Base-by-base conservation (phyloP, 2,888 invertebrate genomes). In the Drosophila trichaetosa region DNA sequence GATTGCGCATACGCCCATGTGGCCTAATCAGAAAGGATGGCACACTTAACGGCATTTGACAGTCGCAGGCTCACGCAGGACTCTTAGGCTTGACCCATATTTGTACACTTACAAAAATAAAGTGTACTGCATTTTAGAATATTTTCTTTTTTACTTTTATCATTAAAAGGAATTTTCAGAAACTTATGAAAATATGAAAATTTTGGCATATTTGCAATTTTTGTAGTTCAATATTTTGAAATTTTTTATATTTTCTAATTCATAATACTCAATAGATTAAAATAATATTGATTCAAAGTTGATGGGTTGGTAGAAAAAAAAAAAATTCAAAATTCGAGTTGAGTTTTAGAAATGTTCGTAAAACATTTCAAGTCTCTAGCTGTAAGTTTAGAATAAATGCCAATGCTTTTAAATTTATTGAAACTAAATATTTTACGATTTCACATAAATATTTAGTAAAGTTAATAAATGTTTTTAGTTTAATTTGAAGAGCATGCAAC, bases 81-180 rank as follows among this genome's bases (percentile, higher is more conserved):
- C 73, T 63, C 68, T 29, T 49, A 29, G 56, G 73, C 60, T 73
- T 86, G 89, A 81, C 87, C 85, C 60, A 83, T 79, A 71, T 85
- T 8, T 24, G 7, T 46, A 16, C 24, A 46, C 24, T 46, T 24
- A 24, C 46, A 8, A 24, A 46, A 46, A 24, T 24, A 4, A 27
- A 24, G 21, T 24, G 4, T 16, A 7, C 16, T 4, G 2, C 2
- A 42, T 21, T 21, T 42, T 11, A 11, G 2, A 42, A 24, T 16
- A 24, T 16, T 4, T 4, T 24, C 16, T 2, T 1, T 33, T 33
- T 10, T 33, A 46, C 46, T 18, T 36, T 13, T 34, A 34, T 11
- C 33, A 11, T 34, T 5, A 5, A 21, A 21, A 2, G 2, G 21
- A 21, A 42, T 11, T 11, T 42, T 21, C 21, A 42, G 21, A 46